Evolutionary conservation across 2,113 vertebrate species (phyloP).

Genomic region (Engraulis encrasicolus): DNA sequence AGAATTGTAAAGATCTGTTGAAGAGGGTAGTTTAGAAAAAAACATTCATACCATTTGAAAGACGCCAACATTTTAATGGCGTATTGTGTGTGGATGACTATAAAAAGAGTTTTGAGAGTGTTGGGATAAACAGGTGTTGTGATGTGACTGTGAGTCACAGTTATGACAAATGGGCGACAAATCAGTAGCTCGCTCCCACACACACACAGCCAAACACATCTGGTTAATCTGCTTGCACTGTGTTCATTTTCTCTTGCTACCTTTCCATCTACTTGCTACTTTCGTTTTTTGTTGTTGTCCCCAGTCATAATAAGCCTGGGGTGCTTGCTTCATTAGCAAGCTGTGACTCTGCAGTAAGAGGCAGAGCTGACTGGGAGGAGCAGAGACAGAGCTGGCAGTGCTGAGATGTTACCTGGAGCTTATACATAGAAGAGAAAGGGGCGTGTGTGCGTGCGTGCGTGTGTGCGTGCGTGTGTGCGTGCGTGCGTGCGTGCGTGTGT

Average conservation of each 20-base stretch:
- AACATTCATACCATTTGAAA: too few relatives aligned
- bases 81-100: too few relatives aligned
- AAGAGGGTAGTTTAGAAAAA: too few relatives aligned
- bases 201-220: background rate
- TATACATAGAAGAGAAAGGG: background rate
- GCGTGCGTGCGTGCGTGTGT: too few relatives aligned
- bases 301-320: background rate
- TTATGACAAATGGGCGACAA: background rate
- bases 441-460: too few relatives aligned
- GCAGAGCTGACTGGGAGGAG: background rate
- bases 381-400: background rate
- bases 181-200: background rate
- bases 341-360: background rate
- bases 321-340: background rate
- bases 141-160: background rate
- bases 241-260: background rate
- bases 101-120: too few relatives aligned
- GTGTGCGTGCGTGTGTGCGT: too few relatives aligned
- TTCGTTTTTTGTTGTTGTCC: background rate
- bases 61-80: too few relatives aligned
- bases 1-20: too few relatives aligned
- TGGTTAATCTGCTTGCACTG: background rate
- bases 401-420: background rate
- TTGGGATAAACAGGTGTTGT: background rate
- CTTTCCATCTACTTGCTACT: background rate